Evolutionary conservation across 2,888 invertebrate genomes (phyloP), one percentile per base, ranked within the genome.

Genomic region (Oligia fasciuncula): DNA sequence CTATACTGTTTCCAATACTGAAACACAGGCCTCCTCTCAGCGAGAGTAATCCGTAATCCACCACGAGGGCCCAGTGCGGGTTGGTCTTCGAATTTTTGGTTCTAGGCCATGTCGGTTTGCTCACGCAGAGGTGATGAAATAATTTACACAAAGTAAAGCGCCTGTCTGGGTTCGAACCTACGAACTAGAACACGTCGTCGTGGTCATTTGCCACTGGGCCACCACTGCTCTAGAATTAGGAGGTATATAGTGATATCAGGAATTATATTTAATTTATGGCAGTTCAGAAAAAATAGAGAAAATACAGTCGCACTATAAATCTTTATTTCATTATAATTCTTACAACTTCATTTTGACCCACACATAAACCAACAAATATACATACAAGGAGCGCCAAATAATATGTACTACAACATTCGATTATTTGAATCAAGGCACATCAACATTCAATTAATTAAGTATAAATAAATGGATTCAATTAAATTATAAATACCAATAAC

Each of bases 301-400:
- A 63, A 71, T 83, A 77, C 69, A 73, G 84, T 85, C 82, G 81
- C 83, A 81, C 77, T 74, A 79, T 81, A 88, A 88, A 84, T 85
- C 84, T 90, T 90, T 88, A 89, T 89, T 90, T 81, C 73, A 69
- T 74, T 85, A 85, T 63, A 77, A 80, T 85, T 87, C 80, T 80
- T 87, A 90, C 88, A 88, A 80, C 86, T 83, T 81, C 79, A 43
- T 86, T 88, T 87, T 81, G 80, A 88, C 84, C 72, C 86, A 87
- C 79, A 85, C 84, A 79, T 80, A 86, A 85, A 85, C 83, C 84
- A 82, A 84, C 90, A 87, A 90, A 90, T 90, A 90, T 90, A 90
- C 90, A 90, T 85, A 90, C 85, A 90, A 86, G 73, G 80, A 83
- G 68, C 63, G 81, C 83, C 80, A 85, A 82, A 77, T 71, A 68